These are phyloP conservation scores for Pogoniulus pusillus DNA, from an alignment of 2,797 vertebrate genomes.

Conservation along the genomic window DNA sequence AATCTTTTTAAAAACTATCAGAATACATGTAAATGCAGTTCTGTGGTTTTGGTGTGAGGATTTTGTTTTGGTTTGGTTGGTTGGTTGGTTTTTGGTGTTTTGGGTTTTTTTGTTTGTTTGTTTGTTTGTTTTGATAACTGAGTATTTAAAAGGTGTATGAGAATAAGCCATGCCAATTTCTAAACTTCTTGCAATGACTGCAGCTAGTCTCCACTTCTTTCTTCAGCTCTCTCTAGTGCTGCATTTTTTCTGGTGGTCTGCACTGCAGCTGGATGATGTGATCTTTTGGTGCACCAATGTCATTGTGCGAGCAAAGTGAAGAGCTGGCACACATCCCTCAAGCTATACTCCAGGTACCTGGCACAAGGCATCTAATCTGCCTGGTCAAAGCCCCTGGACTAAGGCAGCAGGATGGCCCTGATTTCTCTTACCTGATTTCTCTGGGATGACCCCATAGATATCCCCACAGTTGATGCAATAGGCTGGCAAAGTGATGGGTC, in stretches of 20 bases:
- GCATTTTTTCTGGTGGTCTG: not conserved
- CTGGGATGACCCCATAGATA: not conserved
- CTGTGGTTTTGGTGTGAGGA: too few relatives aligned
- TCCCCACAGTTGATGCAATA: not conserved
- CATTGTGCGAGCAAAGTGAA: not conserved
- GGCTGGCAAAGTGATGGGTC: too few relatives aligned
- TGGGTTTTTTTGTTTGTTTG: too few relatives aligned
- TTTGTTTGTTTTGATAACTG: not conserved
- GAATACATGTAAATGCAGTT: not conserved
- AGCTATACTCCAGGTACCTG: not conserved
- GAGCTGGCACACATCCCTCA: not conserved
- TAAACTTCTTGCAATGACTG: not conserved
- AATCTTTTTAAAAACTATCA: not conserved
- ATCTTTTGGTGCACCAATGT: rapidly evolving
- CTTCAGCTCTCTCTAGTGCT: not conserved
- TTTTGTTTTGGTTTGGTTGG: too few relatives aligned
- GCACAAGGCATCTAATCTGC: not conserved
- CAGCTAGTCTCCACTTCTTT: not conserved
- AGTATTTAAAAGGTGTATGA: not conserved
- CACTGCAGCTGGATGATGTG: rapidly evolving
- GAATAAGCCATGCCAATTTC: not conserved
- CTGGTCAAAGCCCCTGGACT: rapidly evolving
- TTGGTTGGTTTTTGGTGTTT: too few relatives aligned
- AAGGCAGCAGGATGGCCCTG: not conserved
- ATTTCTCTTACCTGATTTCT: not conserved